Conservation (phyloP, 2,797 vertebrate species). For the Lacerta bilineata region DNA sequence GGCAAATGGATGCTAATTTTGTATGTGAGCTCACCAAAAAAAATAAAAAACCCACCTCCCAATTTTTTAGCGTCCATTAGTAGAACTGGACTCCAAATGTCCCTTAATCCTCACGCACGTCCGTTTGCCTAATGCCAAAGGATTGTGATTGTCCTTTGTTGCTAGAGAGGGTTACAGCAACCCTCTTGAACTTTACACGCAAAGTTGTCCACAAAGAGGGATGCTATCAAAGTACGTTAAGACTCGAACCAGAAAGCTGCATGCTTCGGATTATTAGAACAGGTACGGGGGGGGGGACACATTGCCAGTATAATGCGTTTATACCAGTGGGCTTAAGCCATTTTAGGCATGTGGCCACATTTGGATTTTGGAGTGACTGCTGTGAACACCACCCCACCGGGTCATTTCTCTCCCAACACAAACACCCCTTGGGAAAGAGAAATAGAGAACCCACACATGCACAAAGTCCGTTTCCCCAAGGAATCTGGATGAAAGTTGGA, state of each 20-base stretch:
- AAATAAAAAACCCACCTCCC: constrained; percentile 27
- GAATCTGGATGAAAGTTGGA: too few relatives aligned
- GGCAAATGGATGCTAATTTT: constrained; percentile 64
- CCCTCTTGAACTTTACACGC: background rate
- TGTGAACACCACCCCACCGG: background rate
- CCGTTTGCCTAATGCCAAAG: background rate
- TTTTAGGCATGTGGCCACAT: background rate
- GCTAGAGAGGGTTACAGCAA: background rate
- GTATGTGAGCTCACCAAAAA: constrained; percentile 57
- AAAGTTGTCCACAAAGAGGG: background rate
- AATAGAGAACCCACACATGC: too few relatives aligned
- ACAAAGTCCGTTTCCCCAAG: too few relatives aligned
- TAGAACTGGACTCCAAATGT: constrained; percentile 53
- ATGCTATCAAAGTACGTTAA: background rate
- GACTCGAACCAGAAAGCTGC: background rate
- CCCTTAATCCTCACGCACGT: constrained; percentile 46
- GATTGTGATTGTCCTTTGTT: too few relatives aligned
- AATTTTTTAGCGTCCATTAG: constrained; percentile 64
- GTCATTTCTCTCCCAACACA: too few relatives aligned
- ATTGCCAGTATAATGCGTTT: background rate
- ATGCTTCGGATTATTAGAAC: background rate
- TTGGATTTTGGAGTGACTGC: background rate
- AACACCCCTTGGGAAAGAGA: too few relatives aligned
- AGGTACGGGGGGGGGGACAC: too few relatives aligned
- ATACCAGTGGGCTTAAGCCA: too few relatives aligned